Base-by-base conservation (phyloP, 2,888 invertebrate species). In the Amphiduros pacificus region DNA sequence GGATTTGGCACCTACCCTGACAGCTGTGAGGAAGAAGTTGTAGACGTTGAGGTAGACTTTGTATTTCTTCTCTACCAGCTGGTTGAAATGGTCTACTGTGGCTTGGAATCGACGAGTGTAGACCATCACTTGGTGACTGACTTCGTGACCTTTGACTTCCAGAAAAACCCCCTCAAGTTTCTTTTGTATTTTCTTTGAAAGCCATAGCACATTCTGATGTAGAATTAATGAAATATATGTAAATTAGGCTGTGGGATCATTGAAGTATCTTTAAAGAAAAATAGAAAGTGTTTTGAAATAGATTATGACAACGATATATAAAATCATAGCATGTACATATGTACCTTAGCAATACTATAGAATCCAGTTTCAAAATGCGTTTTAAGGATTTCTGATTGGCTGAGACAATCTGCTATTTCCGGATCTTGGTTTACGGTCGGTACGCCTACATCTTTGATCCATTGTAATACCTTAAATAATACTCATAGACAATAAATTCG, bases 341-440 rank as follows among this genome's bases (percentile, higher is more conserved):
- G 22, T 67, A 77, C 76, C 73, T 73, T 74, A 17, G 77, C 74
- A 20, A 77, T 74, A 44, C 71, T 70, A 52, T 74, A 71, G 20
- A 77, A 65, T 1, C 72, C 68, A 9, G 72, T 71, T 1, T 69
- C 70, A 61, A 76, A 79, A 29, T 74, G 69, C 5, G 70, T 71
- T 32, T 76, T 70, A 62, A 73, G 71, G 9, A 71, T 65, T 41
- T 74, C 71, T 1, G 77, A 77, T 58, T 78, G 74, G 28, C 69
- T 72, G 6, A 75, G 66, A 36, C 64, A 64, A 55, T 66, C 66
- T 32, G 56, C 66, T 1, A 64, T 60, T 28, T 66, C 64, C 14
- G 62, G 36, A n/a, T 58, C 60, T 49, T 64, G 56, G 14, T 57
- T 59, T 14, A 56, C 60, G 9, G 64, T 59, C 1, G 61, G 61